Evolutionary conservation across 2,888 invertebrate genomes (phyloP), one percentile per base, ranked within the genome.

Genomic region (Tromatobia lineatoria): DNA sequence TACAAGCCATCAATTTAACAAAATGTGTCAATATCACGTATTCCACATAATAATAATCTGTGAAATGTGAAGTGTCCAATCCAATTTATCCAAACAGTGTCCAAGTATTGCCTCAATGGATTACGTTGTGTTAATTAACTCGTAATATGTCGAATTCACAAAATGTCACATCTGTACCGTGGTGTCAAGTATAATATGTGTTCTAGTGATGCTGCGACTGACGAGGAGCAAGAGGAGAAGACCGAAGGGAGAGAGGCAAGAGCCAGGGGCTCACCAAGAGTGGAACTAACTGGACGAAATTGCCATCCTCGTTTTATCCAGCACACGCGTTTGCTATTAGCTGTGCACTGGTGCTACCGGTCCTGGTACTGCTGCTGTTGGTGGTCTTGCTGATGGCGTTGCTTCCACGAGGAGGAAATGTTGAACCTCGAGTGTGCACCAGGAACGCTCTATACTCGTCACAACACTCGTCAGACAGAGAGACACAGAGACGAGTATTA

Each of bases 211-310:
- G 67, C 25, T 23, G 42, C 13, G 47, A n/a, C 3, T 25, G 45
- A 34, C 15, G 59, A 59, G 67, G n/a, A 45, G 18, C 2, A 23
- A 1, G 15, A 15, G 1, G 61, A 34, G 34, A 0, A 23, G 8
- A 4, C n/a, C 45, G 45, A 29, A 0, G 18, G 38, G 50, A 42
- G 13, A 11, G 73, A 57, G 42, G 64, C 15, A 18, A 15, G 66
- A 47, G 54, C 42, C 69, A 74, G 34, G 45, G 54, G 57, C 67
- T 67, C n/a, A 57, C 64, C 66, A 80, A 29, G 52, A 69, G 69
- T 52, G 54, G 52, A 76, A 59, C 75, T 76, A 81, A 81, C 76
- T 76, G 76, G 81, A 81, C 76, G 64, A 71, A 81, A 81, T 81
- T 81, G 76, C 54, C 76, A 81, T 76, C 23, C 76, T 76, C 76